These are phyloP conservation scores for honey bee (Apis mellifera) DNA, from an alignment of 1,140 invertebrate species.

Conservation along the genomic window DNA sequence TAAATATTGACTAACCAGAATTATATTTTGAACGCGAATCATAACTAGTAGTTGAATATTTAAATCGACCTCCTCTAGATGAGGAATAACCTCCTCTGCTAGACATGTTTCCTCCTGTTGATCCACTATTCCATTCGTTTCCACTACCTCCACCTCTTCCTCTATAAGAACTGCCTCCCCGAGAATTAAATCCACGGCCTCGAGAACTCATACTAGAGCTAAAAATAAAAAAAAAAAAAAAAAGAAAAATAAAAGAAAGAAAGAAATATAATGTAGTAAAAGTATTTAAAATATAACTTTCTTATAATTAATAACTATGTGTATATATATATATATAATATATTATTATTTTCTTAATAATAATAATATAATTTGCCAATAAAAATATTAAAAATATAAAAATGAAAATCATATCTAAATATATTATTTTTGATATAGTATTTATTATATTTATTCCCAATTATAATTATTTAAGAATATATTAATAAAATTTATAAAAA, in stretches of 20 bases:
- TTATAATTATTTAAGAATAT: neutral
- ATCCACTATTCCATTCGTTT: conserved; percentile 68
- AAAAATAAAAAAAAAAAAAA: conserved; percentile 46
- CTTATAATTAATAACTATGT: neutral
- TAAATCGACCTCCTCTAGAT: conserved; percentile 75
- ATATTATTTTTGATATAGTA: neutral
- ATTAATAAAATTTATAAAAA: neutral
- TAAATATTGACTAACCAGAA: conserved; percentile 67
- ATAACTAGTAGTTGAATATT: conserved; percentile 73
- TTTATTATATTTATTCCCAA: neutral
- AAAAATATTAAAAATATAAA: neutral
- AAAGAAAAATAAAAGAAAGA: conserved; percentile 6
- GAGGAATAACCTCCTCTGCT: conserved; percentile 73
- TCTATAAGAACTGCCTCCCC: conserved; percentile 74
- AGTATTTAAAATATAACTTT: neutral
- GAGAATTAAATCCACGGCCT: conserved; percentile 76
- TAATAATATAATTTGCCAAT: neutral
- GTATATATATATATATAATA: neutral
- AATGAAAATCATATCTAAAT: neutral
- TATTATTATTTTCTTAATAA: neutral
- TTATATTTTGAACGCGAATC: conserved; percentile 77
- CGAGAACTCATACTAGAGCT: conserved; percentile 76
- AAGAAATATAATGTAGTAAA: no score
- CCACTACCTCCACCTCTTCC: conserved; percentile 71
- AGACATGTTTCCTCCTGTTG: conserved; percentile 63